A percentile compares a stretch with the other conserved stretches of the same genome.
Conservation (phyloP, 2,113 vertebrate species). For the Passer montanus region DNA sequence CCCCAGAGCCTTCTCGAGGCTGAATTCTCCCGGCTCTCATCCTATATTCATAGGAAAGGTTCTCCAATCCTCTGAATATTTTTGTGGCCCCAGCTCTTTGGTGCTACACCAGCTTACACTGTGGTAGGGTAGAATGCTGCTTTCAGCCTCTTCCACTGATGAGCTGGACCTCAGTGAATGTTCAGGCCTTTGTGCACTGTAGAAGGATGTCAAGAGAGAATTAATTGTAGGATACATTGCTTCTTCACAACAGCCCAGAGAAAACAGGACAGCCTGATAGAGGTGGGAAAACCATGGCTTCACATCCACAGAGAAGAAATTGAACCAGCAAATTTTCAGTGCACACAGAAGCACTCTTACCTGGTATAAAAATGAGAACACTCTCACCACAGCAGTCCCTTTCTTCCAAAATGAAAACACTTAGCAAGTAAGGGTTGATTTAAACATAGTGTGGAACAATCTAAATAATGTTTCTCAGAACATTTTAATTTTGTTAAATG, state of each 20-base stretch:
- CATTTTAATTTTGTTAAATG: background rate
- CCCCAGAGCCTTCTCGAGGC: background rate
- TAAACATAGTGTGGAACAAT: background rate
- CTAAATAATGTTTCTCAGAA: background rate
- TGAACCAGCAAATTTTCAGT: background rate
- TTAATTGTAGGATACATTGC: background rate
- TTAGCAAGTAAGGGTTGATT: background rate
- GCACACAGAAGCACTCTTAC: background rate
- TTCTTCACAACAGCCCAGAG: background rate
- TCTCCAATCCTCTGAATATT: background rate
- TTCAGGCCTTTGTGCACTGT: background rate
- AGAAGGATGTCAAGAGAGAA: background rate
- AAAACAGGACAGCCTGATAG: background rate
- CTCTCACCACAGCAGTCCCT: background rate
- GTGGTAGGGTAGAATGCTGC: background rate
- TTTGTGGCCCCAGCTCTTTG: background rate
- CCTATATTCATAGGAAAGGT: background rate
- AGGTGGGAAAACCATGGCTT: background rate
- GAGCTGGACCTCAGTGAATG: background rate
- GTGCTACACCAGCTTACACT: background rate
- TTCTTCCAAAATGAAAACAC: background rate
- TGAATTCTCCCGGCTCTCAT: background rate
- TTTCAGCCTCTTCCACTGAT: background rate
- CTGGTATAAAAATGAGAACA: background rate
- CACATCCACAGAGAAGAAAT: background rate